Base-by-base conservation (phyloP, 2,797 vertebrate species). In the Poeciliopsis gracilis region DNA sequence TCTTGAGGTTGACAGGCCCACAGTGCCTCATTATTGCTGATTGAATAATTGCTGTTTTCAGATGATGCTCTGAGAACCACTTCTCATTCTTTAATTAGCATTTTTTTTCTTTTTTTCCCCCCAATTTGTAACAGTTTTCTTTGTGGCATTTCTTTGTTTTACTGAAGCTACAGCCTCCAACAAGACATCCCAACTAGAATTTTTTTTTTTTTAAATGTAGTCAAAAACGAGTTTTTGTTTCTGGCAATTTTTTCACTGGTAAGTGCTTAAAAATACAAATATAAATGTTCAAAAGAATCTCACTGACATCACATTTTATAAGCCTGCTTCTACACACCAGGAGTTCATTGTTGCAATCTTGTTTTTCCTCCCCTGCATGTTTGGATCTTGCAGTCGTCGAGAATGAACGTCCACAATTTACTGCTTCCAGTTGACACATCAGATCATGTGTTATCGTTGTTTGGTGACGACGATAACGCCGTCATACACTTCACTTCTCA, bases 1-100 rank as follows among this genome's bases (percentile, higher is more conserved):
- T 45, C 41, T 70, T 70, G 43, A 36, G 67, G 25, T 70, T 46
- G 66, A 69, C 66, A 66, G 61, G 23, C 66, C 36, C 66, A 55
- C 43, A 51, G 66, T 71, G 20, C 67, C 41, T 11, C 0, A 38
- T 76, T 23, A 72, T 41, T 70, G 79, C n/a, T 63, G 66, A 70
- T 61, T 80, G 23, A 36, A 76, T 75, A 61, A n/a, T 61, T 57
- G 6, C 25, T 49, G 4, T 15, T 75, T 59, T 53, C 25, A 41
- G 2, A 57, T 11, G 7, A 57, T 11, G 55, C n/a, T 45, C 66
- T 69, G 15, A 45, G 12, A 69, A n/a, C 20, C 41, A 41, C 66
- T 69, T 45, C 41, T 75, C 20, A 51, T 72, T 72, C 18, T 38
- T 66, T 23, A 66, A 38, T 66, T 36, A 4, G 61, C 36, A 16